Evolutionary conservation across 2,888 invertebrate genomes (phyloP).

Genomic region (Plutella xylostella): DNA sequence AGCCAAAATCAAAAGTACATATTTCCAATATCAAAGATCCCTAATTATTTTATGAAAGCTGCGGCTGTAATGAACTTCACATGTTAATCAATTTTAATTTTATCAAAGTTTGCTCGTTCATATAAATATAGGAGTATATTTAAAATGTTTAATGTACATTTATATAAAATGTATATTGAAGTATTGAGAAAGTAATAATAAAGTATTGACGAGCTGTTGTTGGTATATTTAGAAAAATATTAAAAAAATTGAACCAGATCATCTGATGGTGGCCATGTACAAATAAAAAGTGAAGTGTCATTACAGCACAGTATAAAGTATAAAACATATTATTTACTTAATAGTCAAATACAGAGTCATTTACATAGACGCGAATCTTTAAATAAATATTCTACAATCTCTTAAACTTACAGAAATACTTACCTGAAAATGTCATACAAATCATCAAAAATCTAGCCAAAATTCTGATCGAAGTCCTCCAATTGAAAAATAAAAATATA

Average conservation of each 20-base stretch:
- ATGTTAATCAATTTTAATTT: conserved; percentile 68
- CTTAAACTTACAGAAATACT: conserved; percentile 27
- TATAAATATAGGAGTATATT: conserved; percentile 61
- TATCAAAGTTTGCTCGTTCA: conserved; percentile 69
- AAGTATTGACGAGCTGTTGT: conserved; percentile 53
- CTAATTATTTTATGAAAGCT: conserved; percentile 39
- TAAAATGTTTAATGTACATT: conserved; percentile 60
- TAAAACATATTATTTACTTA: conserved; percentile 45
- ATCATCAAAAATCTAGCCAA: not conserved
- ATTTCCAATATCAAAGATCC: conserved; percentile 61
- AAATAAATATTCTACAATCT: conserved; percentile 57
- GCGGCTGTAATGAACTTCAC: conserved; percentile 49
- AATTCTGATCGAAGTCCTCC: conserved; percentile 37
- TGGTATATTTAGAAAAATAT: conserved; percentile 70
- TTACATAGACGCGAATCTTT: conserved; percentile 43
- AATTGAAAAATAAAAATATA: conserved; percentile 48
- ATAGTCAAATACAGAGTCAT: conserved; percentile 65
- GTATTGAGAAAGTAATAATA: conserved; percentile 36
- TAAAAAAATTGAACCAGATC: conserved; percentile 67
- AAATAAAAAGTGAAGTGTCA: conserved; percentile 65
- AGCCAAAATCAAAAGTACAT: conserved; percentile 64
- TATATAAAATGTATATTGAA: conserved; percentile 36
- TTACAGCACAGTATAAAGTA: conserved; percentile 46
- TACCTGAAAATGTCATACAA: too few species aligned
- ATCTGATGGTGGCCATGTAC: conserved; percentile 79